phyloP scores from a whole-genome alignment of 1,140 invertebrate genomes.

The Spodoptera litura region DNA sequence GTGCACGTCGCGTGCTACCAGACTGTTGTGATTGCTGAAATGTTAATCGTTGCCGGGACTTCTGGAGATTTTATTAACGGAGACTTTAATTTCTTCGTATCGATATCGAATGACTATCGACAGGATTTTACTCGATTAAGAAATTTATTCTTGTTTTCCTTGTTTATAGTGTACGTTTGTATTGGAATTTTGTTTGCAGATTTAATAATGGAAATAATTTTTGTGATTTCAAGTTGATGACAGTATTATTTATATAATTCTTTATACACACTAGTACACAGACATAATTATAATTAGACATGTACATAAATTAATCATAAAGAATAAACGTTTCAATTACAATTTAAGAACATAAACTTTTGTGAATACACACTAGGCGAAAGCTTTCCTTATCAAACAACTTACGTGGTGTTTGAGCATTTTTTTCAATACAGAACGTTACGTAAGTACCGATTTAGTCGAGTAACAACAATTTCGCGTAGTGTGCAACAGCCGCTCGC shows the following conservation, averaged over 20 bases:
- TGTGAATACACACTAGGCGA: constrained; percentile 8
- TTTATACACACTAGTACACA: too few species aligned
- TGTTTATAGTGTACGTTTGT: background rate
- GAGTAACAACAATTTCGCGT: constrained; percentile 51
- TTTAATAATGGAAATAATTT: background rate
- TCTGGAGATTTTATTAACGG: constrained; percentile 75
- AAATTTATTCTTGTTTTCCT: constrained; percentile 11
- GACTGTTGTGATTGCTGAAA: constrained; percentile 77
- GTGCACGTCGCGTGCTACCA: constrained; percentile 71
- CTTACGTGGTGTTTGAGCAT: background rate
- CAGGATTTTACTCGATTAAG: constrained; percentile 53
- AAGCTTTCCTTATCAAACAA: background rate
- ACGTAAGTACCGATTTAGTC: constrained; percentile 47
- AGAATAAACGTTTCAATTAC: background rate
- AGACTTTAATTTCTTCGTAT: constrained; percentile 64
- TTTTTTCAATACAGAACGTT: constrained; percentile 40
- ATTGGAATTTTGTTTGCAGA: background rate
- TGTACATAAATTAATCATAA: background rate
- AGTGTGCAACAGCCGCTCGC: constrained; percentile 63
- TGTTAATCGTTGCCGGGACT: constrained; percentile 76
- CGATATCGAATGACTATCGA: constrained; percentile 33
- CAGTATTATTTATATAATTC: too few species aligned
- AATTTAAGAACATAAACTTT: constrained; percentile 9
- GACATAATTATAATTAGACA: background rate
- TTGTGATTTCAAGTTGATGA: too few species aligned